These are phyloP conservation scores for Neomicropteryx cornuta DNA, from an alignment of 1,140 invertebrate genomes.

Conservation along the genomic window DNA sequence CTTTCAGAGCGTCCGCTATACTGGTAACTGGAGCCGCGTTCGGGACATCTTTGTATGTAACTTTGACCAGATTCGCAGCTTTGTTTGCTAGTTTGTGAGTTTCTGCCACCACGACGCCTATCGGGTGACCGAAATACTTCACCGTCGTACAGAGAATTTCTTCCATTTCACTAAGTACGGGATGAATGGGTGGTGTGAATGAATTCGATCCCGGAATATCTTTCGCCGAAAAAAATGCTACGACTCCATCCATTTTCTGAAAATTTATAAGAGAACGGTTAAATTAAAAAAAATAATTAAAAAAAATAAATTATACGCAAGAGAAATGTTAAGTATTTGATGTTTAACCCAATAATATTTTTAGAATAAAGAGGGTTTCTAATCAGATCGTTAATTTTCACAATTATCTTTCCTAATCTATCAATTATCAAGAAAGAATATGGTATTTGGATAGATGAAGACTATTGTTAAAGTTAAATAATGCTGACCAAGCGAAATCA, in stretches of 20 bases:
- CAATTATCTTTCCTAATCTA: no score
- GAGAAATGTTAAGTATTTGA: slow-evolving; percentile 1
- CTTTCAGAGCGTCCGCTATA: slow-evolving; percentile 46
- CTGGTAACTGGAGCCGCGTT: slow-evolving; percentile 31
- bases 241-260: slow-evolving; percentile 54
- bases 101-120: slow-evolving; percentile 58
- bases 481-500: no score
- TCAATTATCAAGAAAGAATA: no score
- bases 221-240: slow-evolving; percentile 56
- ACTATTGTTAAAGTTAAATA: no score
- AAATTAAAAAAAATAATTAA: slow-evolving; percentile 5
- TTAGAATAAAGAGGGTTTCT: no score
- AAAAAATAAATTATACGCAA: no score
- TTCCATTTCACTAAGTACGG: slow-evolving; percentile 23
- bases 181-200: slow-evolving; percentile 28
- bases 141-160: slow-evolving; percentile 45
- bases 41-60: slow-evolving; percentile 44
- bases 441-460: no score
- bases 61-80: slow-evolving; percentile 52
- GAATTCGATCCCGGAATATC: slow-evolving; percentile 66
- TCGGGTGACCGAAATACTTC: slow-evolving; percentile 55
- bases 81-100: slow-evolving; percentile 45
- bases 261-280: slow-evolving; percentile 14
- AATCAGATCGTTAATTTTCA: no score
- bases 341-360: not conserved